phyloP scores from a whole-genome alignment of 2,888 invertebrate genomes.

The Phaonia tiefii region DNA sequence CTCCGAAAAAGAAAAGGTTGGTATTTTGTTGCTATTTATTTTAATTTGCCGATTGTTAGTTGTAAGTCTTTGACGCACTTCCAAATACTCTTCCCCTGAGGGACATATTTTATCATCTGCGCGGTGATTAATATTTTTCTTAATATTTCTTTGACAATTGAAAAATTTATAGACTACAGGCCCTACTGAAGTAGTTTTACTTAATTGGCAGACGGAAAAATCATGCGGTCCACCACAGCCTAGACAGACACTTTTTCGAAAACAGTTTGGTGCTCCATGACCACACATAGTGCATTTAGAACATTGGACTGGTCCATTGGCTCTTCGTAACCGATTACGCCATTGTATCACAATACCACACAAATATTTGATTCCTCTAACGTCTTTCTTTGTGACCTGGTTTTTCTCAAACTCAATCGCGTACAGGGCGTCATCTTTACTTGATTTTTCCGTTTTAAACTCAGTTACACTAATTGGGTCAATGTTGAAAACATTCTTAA shows the following conservation, averaged over 20 bases:
- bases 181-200: background rate
- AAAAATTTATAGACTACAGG: conserved; percentile 22
- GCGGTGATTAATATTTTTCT: conserved; percentile 20
- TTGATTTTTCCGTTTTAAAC: background rate
- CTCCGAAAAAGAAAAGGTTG: too few species aligned
- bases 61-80: too few species aligned
- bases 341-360: conserved; percentile 2
- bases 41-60: too few species aligned
- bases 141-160: conserved; percentile 9
- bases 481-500: too few species aligned
- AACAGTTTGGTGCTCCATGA: background rate
- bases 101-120: conserved; percentile 21
- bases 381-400: background rate
- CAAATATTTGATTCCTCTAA: background rate
- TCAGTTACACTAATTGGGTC: background rate
- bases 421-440: background rate
- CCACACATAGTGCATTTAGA: conserved; percentile 9
- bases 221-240: conserved; percentile 23
- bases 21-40: too few species aligned
- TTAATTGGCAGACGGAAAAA: conserved; percentile 3
- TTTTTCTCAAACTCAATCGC: background rate
- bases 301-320: background rate
- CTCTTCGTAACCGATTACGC: background rate
- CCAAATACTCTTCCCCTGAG: too few species aligned
- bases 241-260: background rate